Conservation (phyloP, 1,140 invertebrate genomes). For the Lordiphosa clarofinis region DNA sequence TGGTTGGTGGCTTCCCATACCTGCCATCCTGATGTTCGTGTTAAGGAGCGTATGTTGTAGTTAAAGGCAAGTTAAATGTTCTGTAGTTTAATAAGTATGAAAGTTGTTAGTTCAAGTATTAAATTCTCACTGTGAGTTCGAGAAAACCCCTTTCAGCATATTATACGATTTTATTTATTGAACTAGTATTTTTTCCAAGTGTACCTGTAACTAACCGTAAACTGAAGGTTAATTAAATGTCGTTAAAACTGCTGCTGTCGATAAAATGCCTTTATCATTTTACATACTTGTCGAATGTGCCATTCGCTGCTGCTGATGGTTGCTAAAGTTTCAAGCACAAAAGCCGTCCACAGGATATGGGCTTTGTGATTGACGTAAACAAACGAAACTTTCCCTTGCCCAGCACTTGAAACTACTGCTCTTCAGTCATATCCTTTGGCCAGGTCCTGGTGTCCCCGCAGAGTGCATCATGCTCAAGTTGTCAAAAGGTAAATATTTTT, state of each 20-base stretch:
- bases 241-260: constrained; percentile 42
- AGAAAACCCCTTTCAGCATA: no score
- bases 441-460: constrained; percentile 13
- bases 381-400: constrained; percentile 37
- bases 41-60: constrained; percentile 36
- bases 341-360: constrained; percentile 23
- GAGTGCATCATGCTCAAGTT: constrained; percentile 54
- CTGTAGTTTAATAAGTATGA: no score
- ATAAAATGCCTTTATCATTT: constrained; percentile 26
- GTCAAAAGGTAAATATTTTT: constrained; percentile 72
- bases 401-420: constrained; percentile 24
- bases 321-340: constrained; percentile 71
- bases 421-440: constrained; percentile 6
- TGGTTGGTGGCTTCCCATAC: constrained; percentile 11
- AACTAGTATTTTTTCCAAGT: no score
- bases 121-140: no score
- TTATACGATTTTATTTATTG: no score
- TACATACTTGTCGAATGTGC: constrained; percentile 9
- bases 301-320: constrained; percentile 42
- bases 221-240: constrained; percentile 72
- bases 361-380: constrained; percentile 67
- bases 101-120: no score
- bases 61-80: neutral
- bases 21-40: constrained; percentile 67
- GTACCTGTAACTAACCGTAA: constrained; percentile 15